Percentiles rank a stretch among this genome's conserved stretches.
phyloP scores from a whole-genome alignment of 1,140 invertebrate genomes.

The Lethocerus indicus region DNA sequence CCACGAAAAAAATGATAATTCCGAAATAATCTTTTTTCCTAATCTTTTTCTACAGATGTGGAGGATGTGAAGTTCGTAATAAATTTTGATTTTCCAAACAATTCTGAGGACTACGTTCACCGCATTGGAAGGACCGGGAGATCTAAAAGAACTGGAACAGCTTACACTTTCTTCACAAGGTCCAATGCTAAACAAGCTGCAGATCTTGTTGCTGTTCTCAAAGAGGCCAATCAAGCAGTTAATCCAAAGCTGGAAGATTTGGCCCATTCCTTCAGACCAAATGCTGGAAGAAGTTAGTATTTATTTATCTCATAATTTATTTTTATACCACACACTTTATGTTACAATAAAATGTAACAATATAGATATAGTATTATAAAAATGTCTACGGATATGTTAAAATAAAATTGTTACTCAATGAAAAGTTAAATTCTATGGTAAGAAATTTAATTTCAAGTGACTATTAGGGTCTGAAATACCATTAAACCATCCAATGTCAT shows the following conservation, averaged over 20 bases:
- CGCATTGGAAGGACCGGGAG: constrained; percentile 78
- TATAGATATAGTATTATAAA: too few relatives aligned
- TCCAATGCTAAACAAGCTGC: constrained; percentile 55
- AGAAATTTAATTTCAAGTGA: too few relatives aligned
- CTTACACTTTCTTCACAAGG: constrained; percentile 77
- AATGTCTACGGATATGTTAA: too few relatives aligned
- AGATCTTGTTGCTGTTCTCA: constrained; percentile 46
- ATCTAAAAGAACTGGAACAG: constrained; percentile 64
- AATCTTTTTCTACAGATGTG: constrained; percentile 11
- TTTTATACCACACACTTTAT: not conserved
- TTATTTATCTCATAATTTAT: not conserved
- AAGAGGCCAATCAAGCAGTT: constrained; percentile 50
- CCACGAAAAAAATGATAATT: too few relatives aligned
- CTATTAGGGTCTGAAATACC: too few relatives aligned
- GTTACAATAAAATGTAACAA: too few relatives aligned
- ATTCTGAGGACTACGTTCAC: constrained; percentile 83
- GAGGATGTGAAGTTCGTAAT: constrained; percentile 37
- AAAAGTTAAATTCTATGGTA: too few relatives aligned
- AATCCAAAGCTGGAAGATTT: constrained; percentile 34
- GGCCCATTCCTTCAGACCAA: constrained; percentile 13
- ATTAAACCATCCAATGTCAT: too few relatives aligned
- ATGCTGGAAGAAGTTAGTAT: not conserved
- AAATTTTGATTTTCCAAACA: constrained; percentile 82
- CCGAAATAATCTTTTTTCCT: too few relatives aligned
- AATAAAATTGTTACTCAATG: too few relatives aligned